Evolutionary conservation across 2,797 vertebrate species (phyloP).

Genomic region (Neomorphus geoffroyi): DNA sequence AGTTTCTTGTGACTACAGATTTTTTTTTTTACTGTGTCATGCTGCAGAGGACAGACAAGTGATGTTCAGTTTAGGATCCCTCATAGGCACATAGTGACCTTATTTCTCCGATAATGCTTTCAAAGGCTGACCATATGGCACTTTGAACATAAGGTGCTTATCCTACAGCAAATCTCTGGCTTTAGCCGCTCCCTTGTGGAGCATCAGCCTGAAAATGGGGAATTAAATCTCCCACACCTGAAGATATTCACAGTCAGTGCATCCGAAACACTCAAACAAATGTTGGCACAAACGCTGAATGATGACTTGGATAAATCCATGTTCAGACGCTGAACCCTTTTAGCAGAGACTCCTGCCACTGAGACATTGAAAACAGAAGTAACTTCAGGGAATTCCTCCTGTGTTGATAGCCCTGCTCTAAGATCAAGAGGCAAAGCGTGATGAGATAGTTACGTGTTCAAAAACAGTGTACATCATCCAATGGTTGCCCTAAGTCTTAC

Average conservation of each 20-base stretch:
- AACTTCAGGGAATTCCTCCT: not conserved
- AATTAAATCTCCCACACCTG: not conserved
- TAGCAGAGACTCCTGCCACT: not conserved
- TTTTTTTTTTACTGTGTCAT: not conserved
- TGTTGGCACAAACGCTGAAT: not conserved
- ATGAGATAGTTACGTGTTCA: not conserved
- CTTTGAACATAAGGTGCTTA: constrained; percentile 80
- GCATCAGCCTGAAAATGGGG: not conserved
- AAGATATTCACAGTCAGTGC: not conserved
- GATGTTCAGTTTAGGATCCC: not conserved
- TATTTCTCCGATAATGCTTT: constrained; percentile 77
- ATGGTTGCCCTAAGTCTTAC: not conserved
- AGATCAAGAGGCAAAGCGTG: not conserved
- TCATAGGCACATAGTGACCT: constrained; percentile 73
- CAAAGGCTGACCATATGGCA: constrained; percentile 79
- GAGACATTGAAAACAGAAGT: not conserved
- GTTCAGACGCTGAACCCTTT: not conserved
- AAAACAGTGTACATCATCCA: not conserved
- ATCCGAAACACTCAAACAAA: not conserved
- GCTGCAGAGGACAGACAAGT: not conserved
- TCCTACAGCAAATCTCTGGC: constrained; percentile 78
- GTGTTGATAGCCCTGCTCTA: not conserved
- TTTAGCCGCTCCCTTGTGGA: constrained; percentile 59
- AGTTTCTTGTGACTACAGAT: not conserved
- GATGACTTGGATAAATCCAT: not conserved